Conservation (phyloP, 2,113 vertebrate genomes). For the Artemisiospiza belli region DNA sequence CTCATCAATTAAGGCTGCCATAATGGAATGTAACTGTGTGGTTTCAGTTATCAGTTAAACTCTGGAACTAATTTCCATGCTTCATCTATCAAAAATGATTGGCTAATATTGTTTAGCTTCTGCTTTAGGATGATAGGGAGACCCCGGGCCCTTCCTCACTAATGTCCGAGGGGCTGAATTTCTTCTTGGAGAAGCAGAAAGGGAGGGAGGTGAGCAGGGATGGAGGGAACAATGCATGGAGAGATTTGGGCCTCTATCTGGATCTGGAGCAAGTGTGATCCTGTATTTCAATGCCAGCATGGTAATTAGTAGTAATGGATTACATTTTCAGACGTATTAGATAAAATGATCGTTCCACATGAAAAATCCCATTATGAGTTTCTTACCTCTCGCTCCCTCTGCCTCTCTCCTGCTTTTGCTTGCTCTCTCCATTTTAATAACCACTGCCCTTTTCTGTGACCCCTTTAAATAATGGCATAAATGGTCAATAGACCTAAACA, state of each 20-base stretch:
- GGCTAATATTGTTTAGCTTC: constrained; percentile 84
- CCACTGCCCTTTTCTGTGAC: constrained; percentile 65
- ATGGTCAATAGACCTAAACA: constrained; percentile 57
- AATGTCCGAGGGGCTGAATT: constrained; percentile 75
- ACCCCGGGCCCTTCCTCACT: constrained; percentile 73
- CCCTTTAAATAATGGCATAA: constrained; percentile 58
- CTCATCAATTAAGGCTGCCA: constrained; percentile 99
- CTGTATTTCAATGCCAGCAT: constrained; percentile 78
- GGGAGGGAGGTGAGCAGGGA: constrained; percentile 33
- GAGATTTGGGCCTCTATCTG: constrained; percentile 58
- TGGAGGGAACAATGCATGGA: constrained; percentile 58
- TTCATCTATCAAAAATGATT: constrained; percentile 92
- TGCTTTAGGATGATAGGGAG: constrained; percentile 87
- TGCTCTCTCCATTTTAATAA: constrained; percentile 67
- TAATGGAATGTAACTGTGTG: constrained; percentile 94
- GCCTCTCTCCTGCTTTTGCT: constrained; percentile 38
- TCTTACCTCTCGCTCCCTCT: constrained; percentile 45
- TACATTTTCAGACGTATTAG: constrained; percentile 82
- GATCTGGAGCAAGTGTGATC: constrained; percentile 55
- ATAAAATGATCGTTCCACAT: constrained; percentile 85
- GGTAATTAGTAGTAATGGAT: constrained; percentile 90
- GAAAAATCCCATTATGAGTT: constrained; percentile 83
- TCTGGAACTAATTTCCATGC: constrained; percentile 93
- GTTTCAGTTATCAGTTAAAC: constrained; percentile 92
- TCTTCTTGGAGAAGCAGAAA: constrained; percentile 60